Evolutionary conservation across 1,140 invertebrate species (phyloP).

Genomic region (Antheraea pernyi): DNA sequence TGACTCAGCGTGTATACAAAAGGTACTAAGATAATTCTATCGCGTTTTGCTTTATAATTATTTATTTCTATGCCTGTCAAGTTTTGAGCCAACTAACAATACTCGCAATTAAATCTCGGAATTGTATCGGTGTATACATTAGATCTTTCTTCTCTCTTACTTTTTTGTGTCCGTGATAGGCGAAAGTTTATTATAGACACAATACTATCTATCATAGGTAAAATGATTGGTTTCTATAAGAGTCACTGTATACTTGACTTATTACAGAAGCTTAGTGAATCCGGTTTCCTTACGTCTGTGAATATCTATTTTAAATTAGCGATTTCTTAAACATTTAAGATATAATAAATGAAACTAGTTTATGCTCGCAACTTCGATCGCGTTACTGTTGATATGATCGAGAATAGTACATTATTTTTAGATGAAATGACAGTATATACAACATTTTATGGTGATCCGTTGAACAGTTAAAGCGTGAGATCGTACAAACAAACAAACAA

Average conservation of each 20-base stretch:
- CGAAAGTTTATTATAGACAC: slow-evolving; percentile 34
- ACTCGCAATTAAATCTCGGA: slow-evolving; percentile 4
- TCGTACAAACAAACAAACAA: too few relatives aligned
- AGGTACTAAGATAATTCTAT: not conserved
- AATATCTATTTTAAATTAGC: too few relatives aligned
- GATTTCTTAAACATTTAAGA: too few relatives aligned
- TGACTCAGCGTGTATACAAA: too few relatives aligned
- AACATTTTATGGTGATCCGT: too few relatives aligned
- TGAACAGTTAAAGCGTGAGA: too few relatives aligned
- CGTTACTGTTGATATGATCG: too few relatives aligned
- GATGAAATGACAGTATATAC: too few relatives aligned
- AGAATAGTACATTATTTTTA: too few relatives aligned
- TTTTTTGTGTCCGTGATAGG: slow-evolving; percentile 4
- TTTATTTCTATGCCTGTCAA: not conserved
- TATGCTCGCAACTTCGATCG: too few relatives aligned
- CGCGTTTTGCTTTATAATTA: not conserved
- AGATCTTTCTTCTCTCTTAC: not conserved
- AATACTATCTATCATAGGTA: slow-evolving; percentile 19
- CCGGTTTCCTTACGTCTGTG: not conserved
- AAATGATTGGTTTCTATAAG: slow-evolving; percentile 24
- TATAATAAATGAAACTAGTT: too few relatives aligned
- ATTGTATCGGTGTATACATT: not conserved
- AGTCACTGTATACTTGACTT: not conserved
- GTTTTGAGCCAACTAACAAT: slow-evolving; percentile 3
- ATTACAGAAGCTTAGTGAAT: not conserved